phyloP scores from a whole-genome alignment of 2,888 invertebrate genomes.

The Andrena marginata region DNA sequence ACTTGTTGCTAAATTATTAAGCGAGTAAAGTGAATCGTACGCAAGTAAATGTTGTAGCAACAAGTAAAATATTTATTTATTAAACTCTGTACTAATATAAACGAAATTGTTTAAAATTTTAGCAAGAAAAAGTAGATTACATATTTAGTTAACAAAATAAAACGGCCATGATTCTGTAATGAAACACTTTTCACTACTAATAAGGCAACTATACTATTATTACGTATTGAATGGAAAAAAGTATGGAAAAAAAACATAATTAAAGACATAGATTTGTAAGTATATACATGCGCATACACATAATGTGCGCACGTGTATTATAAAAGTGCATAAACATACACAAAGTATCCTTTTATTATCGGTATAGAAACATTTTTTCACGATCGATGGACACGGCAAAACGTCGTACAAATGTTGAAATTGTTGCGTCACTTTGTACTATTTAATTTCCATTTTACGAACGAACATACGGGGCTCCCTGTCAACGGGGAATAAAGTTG shows the following conservation, averaged over 20 bases:
- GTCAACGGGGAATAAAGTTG: not conserved
- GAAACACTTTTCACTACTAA: constrained; percentile 58
- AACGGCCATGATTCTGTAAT: constrained; percentile 58
- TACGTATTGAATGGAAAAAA: constrained; percentile 49
- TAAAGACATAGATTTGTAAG: constrained; percentile 57
- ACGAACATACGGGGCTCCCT: not conserved
- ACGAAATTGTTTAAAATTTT: constrained; percentile 52
- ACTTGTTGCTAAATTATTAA: constrained; percentile 57
- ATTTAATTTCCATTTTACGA: constrained; percentile 2
- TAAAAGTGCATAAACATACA: constrained; percentile 39
- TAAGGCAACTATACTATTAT: constrained; percentile 57
- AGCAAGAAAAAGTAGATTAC: constrained; percentile 37
- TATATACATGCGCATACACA: constrained; percentile 31
- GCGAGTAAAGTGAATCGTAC: constrained; percentile 37
- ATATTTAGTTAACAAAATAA: constrained; percentile 58
- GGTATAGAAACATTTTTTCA: constrained; percentile 33
- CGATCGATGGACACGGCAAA: constrained; percentile 39
- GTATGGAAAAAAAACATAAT: constrained; percentile 29
- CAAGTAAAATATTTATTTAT: constrained; percentile 67
- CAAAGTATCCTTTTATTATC: constrained; percentile 58
- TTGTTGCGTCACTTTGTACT: constrained; percentile 13
- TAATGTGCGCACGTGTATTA: constrained; percentile 41
- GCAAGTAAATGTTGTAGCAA: constrained; percentile 38
- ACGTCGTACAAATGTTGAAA: constrained; percentile 34
- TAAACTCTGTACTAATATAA: constrained; percentile 50